Base-by-base conservation (phyloP, 2,797 vertebrate species). In the Muscicapa comitata region DNA sequence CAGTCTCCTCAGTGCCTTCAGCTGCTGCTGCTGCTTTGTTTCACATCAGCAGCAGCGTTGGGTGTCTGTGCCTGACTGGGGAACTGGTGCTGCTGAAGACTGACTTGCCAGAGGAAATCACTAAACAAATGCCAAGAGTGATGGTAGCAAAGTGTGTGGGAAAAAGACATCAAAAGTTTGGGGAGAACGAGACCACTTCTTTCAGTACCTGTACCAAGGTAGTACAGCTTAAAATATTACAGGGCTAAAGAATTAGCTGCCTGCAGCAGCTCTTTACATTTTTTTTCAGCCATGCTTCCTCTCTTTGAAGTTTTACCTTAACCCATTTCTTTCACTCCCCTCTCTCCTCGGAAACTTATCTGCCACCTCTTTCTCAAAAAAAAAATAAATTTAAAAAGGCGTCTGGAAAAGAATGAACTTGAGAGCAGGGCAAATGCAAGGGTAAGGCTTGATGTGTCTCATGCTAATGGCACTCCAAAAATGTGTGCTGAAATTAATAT, bases 391-490 rank as follows among this genome's bases (percentile, higher is more conserved):
- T 19, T 8, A 47, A n/a, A 33, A 17, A 4, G 6, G 13, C 48
- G 71, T 45, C 33, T 28, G 24, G 62, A 29, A 65, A 86, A 77
- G n/a, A 74, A 91, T 58, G 74, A 51, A 19, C 66, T 71, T 70
- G 76, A 33, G 58, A 88, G 42, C 57, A 63, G 38, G 35, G 35
- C 43, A 87, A 82, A 63, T 25, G 50, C 63, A 88, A 90, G 73
- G 25, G 43, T 65, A 83, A 94, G 54, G 24, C 43, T 94, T 90
- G 78, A 66, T 73, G 40, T 78, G 35, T 84, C 73, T 95, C 92
- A 94, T 58, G 33, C 31, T 24, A 86, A 86, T 70, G 88, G 94
- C 62, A 90, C 55, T 93, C 93, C 66, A 95, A 90, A 95, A 95
- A 95, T 95, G 90, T 51, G 29, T 9, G 3, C 73, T 84, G 79